Percentiles rank a stretch among this genome's conserved stretches.
These are phyloP conservation scores for Troides oblongomaculatus DNA, from an alignment of 2,888 invertebrate genomes.

Conservation along the genomic window DNA sequence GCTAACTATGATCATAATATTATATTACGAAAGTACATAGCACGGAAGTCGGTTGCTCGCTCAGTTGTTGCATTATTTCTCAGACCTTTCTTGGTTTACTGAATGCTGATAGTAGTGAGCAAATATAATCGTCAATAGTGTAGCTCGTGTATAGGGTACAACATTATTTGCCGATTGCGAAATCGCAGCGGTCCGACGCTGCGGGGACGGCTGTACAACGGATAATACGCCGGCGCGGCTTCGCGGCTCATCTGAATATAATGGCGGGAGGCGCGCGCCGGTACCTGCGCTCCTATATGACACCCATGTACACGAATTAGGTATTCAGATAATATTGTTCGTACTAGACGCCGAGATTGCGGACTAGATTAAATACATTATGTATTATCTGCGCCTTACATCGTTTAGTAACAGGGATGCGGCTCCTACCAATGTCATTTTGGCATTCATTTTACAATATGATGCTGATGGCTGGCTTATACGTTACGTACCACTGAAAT, in stretches of 20 bases:
- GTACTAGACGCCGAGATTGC: slow-evolving; percentile 16
- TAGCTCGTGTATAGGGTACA: slow-evolving; percentile 11
- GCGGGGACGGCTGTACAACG: slow-evolving; percentile 35
- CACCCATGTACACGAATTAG: slow-evolving; percentile 24
- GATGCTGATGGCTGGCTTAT: too few species aligned
- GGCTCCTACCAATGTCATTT: background rate
- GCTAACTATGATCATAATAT: too few species aligned
- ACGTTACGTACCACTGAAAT: too few species aligned
- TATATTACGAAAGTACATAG: too few species aligned
- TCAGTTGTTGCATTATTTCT: too few species aligned
- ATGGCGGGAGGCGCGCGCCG: slow-evolving; percentile 60
- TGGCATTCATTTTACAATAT: background rate
- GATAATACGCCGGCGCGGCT: slow-evolving; percentile 40
- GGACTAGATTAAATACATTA: slow-evolving; percentile 22
- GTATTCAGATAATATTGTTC: slow-evolving; percentile 27
- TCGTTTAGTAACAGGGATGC: background rate
- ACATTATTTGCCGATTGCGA: slow-evolving; percentile 28
- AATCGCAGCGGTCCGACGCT: slow-evolving; percentile 20
- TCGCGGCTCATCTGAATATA: slow-evolving; percentile 73
- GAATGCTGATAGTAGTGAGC: background rate
- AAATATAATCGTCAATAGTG: slow-evolving; percentile 17
- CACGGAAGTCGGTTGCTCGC: too few species aligned
- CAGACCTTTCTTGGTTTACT: too few species aligned
- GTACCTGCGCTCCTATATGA: slow-evolving; percentile 52
- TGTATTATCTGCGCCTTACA: slow-evolving; percentile 2